Conservation (phyloP, 1,140 invertebrate species). For the Yoshiicerus persimilis region DNA sequence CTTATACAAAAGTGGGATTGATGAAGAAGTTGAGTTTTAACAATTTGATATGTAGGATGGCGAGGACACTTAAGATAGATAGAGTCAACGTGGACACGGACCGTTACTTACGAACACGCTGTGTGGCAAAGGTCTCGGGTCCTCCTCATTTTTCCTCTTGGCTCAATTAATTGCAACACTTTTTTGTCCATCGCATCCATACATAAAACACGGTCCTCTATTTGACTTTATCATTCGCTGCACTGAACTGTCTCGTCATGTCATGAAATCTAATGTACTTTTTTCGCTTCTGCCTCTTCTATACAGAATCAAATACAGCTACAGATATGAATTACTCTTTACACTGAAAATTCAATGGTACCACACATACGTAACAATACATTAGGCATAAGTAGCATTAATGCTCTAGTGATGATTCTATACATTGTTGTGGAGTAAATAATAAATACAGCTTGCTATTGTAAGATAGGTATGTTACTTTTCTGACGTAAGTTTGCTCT, state of each 20-base stretch:
- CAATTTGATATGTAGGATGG: background rate
- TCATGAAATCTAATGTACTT: constrained; percentile 21
- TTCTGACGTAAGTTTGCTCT: background rate
- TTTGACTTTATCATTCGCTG: background rate
- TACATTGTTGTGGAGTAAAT: too few relatives aligned
- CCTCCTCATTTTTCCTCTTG: constrained; percentile 16
- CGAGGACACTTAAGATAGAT: background rate
- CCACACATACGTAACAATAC: background rate
- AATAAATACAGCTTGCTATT: too few relatives aligned
- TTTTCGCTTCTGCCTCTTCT: background rate
- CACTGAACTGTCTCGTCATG: background rate
- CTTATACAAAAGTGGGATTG: background rate
- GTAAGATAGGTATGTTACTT: background rate
- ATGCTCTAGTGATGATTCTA: background rate
- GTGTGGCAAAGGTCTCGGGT: constrained; percentile 24
- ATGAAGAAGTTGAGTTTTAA: background rate
- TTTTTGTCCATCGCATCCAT: background rate
- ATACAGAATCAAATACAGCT: too few relatives aligned
- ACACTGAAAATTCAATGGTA: too few relatives aligned
- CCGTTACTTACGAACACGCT: constrained; percentile 9
- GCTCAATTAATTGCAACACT: constrained; percentile 8
- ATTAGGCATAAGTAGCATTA: background rate
- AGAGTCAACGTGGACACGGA: background rate
- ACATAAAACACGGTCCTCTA: background rate
- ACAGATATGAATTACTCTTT: too few relatives aligned